These are phyloP conservation scores for Meganola albula DNA, from an alignment of 2,888 invertebrate genomes.

Conservation along the genomic window DNA sequence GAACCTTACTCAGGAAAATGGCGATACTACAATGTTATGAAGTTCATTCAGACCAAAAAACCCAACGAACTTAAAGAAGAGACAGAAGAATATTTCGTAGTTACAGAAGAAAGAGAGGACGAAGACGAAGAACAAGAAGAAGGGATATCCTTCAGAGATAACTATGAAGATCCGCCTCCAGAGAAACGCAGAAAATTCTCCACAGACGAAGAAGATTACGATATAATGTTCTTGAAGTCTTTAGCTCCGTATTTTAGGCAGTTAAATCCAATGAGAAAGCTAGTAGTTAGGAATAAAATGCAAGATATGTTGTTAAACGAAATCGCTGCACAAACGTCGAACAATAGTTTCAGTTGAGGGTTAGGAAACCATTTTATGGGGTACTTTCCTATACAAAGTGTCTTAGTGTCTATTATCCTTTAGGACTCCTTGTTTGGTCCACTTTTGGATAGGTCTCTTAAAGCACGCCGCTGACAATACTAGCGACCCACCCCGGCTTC, in stretches of 20 bases:
- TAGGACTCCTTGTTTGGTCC: too few relatives aligned
- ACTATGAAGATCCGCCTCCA: slow-evolving; percentile 28
- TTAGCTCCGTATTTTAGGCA: slow-evolving; percentile 45
- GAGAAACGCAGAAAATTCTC: slow-evolving; percentile 20
- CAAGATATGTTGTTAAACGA: slow-evolving; percentile 49
- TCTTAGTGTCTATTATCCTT: too few relatives aligned
- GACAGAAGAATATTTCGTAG: slow-evolving; percentile 7
- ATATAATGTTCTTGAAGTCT: slow-evolving; percentile 50
- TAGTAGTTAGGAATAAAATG: slow-evolving; percentile 48
- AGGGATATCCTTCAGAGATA: neutral
- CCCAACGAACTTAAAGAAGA: slow-evolving; percentile 1
- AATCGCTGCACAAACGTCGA: slow-evolving; percentile 30
- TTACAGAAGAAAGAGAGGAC: slow-evolving; percentile 12
- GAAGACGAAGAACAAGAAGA: slow-evolving; percentile 11
- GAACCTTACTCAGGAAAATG: slow-evolving; percentile 39
- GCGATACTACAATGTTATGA: slow-evolving; percentile 36
- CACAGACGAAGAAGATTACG: slow-evolving; percentile 39
- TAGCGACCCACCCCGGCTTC: too few relatives aligned
- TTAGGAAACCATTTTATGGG: slow-evolving; percentile 15
- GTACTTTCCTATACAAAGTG: too few relatives aligned
- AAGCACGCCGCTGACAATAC: too few relatives aligned
- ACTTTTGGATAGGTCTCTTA: too few relatives aligned
- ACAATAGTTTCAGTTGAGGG: slow-evolving; percentile 14
- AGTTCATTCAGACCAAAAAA: slow-evolving; percentile 25
- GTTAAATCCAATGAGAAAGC: slow-evolving; percentile 43